phyloP scores from a whole-genome alignment of 2,113 vertebrate genomes.

The Theristicus caerulescens region DNA sequence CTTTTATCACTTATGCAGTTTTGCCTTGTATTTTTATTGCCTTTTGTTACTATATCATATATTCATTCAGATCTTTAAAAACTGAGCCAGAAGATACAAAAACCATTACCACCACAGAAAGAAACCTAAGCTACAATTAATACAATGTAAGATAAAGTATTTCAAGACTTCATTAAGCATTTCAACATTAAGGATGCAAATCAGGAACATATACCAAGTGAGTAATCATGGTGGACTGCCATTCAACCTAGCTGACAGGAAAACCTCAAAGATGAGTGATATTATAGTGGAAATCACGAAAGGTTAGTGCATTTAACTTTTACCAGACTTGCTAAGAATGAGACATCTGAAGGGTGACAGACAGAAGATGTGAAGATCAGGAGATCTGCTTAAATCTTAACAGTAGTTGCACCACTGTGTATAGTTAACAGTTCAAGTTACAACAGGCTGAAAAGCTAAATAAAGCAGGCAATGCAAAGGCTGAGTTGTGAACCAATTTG shows the following conservation, averaged over 20 bases:
- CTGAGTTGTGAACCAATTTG: neutral
- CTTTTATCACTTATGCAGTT: neutral
- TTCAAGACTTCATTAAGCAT: neutral
- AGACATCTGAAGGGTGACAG: neutral
- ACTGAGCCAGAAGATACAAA: neutral
- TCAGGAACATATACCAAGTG: fast-evolving
- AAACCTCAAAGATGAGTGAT: neutral
- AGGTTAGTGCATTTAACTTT: neutral
- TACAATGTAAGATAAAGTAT: neutral
- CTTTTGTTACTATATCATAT: neutral
- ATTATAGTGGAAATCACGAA: neutral
- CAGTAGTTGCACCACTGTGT: neutral
- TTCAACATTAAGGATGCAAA: neutral
- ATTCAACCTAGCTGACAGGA: neutral
- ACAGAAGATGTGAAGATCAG: neutral
- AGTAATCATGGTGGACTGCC: neutral
- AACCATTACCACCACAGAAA: neutral
- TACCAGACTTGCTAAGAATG: neutral
- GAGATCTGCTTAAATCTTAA: neutral
- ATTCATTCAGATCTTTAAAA: neutral
- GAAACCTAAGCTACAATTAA: neutral
- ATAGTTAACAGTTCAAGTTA: neutral
- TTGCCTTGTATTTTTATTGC: neutral
- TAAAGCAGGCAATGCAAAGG: neutral
- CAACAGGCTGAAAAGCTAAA: neutral